Base-by-base conservation (phyloP, 2,888 invertebrate species). In the Chromoteleia sp. region DNA sequence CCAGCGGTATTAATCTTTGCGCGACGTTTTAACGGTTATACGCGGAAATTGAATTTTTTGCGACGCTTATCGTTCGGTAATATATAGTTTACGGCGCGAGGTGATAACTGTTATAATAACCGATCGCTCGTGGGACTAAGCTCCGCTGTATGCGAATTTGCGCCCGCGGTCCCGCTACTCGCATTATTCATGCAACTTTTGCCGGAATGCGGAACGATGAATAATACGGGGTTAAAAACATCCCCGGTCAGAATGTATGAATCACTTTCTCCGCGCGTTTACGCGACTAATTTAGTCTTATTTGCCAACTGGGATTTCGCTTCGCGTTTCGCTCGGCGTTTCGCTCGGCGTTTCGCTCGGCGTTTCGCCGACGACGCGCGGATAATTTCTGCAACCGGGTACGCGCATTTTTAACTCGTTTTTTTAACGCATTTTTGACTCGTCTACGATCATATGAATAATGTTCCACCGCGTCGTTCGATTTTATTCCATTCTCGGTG, bases 21-120 rank as follows among this genome's bases (percentile, higher is more conserved):
- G 21, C 12, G 70, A 70, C 70, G 17, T 59, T 71, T 71, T 59
- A 59, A 71, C 25, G 50, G 36, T 61, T 52, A 61, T 61, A 25
- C 39, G 41, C 3, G 30, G 21, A 73, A 73, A 73, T 61, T 73
- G 50, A 61, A 73, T 73, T 73, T 73, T 61, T 61, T 41, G 0
- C 25, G 33, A 19, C 59, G 30, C 39, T 50, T 61, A 73, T 61
- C 52, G 39, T 25, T 61, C 5, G 12, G 30, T 52, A 73, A 61
- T 52, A 54, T 63, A 63, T 73, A 63, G 52, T 73, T 63, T 63
- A 63, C 33, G 54, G 10, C 30, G 52, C 43, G 29, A 30, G 25
- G 45, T 52, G 54, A 73, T 73, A 75, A 75, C 65, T 75, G 39
- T 58, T 67, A 67, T 67, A 36, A 50, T 58, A 65, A 75, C 56